A percentile compares a stretch with the other conserved stretches of the same genome.
phyloP scores from a whole-genome alignment of 2,888 invertebrate genomes.

The Sesia apiformis region DNA sequence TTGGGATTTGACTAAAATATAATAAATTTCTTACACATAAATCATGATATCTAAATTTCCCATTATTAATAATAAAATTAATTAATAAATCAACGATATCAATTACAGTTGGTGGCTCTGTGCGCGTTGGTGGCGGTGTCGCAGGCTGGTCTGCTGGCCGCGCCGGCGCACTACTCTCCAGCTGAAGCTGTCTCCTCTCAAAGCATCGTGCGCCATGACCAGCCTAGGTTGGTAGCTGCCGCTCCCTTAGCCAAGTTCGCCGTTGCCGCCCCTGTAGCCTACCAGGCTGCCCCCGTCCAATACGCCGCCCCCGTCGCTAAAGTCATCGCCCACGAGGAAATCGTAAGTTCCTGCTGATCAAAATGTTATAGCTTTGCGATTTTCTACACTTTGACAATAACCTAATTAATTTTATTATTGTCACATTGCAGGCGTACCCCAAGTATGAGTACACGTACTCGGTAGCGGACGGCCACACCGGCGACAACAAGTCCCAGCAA shows the following conservation, averaged over 20 bases:
- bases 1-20: conserved; percentile 7
- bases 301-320: conserved; percentile 22
- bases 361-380: background rate
- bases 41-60: too few relatives aligned
- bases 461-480: conserved; percentile 58
- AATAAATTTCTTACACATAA: too few relatives aligned
- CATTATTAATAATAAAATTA: too few relatives aligned
- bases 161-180: conserved; percentile 46
- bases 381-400: background rate
- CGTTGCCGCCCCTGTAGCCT: conserved; percentile 11
- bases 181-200: conserved; percentile 45
- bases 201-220: conserved; percentile 50
- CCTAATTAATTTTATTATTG: background rate
- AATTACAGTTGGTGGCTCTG: conserved; percentile 33
- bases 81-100: too few relatives aligned
- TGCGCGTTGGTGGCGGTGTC: conserved; percentile 41
- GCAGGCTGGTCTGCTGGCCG: conserved; percentile 42
- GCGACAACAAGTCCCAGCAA: conserved; percentile 63
- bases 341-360: conserved; percentile 1
- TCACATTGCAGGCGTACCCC: conserved; percentile 40
- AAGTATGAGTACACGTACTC: conserved; percentile 63
- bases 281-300: conserved; percentile 17
- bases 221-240: conserved; percentile 13
- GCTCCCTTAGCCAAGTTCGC: conserved; percentile 15
- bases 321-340: conserved; percentile 7